A percentile compares a stretch with the other conserved stretches of the same genome.
Evolutionary conservation across 2,888 invertebrate genomes (phyloP).

Genomic region (Marasmarcha lunaedactyla): DNA sequence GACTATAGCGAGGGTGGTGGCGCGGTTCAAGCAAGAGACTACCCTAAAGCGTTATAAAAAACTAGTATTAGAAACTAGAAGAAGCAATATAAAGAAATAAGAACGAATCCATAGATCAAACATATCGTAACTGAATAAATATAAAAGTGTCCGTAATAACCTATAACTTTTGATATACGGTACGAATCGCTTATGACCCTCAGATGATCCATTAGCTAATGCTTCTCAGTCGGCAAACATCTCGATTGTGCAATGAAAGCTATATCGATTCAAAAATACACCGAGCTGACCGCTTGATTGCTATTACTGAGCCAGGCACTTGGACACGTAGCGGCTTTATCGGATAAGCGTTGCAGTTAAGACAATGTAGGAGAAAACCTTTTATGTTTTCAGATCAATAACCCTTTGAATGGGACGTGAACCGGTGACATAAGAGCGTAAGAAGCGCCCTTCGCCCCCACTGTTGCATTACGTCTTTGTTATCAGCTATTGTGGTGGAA

Average conservation of each 20-base stretch:
- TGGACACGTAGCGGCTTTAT: conserved; percentile 42
- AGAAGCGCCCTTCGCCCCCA: conserved; percentile 36
- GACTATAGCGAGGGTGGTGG: too few species aligned
- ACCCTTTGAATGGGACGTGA: conserved; percentile 40
- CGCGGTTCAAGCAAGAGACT: too few species aligned
- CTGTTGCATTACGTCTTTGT: conserved; percentile 30
- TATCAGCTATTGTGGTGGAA: conserved; percentile 13
- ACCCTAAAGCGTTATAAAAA: too few species aligned
- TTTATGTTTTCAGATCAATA: conserved; percentile 52
- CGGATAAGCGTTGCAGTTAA: conserved; percentile 25
- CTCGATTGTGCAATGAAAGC: conserved; percentile 36
- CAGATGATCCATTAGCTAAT: conserved; percentile 17
- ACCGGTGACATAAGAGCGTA: conserved; percentile 43
- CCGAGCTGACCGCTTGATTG: conserved; percentile 21
- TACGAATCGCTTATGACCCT: background rate
- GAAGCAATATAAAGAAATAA: too few species aligned
- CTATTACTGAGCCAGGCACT: conserved; percentile 35
- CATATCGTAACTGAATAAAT: too few species aligned
- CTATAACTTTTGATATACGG: background rate
- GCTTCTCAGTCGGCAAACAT: conserved; percentile 3
- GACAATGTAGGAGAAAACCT: conserved; percentile 50
- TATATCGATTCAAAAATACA: conserved; percentile 37
- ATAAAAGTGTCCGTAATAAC: background rate
- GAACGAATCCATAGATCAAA: too few species aligned
- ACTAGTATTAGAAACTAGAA: too few species aligned